Percentiles rank a stretch among this genome's conserved stretches.
phyloP scores from a whole-genome alignment of 2,797 vertebrate genomes.

The Delichon dasypus region DNA sequence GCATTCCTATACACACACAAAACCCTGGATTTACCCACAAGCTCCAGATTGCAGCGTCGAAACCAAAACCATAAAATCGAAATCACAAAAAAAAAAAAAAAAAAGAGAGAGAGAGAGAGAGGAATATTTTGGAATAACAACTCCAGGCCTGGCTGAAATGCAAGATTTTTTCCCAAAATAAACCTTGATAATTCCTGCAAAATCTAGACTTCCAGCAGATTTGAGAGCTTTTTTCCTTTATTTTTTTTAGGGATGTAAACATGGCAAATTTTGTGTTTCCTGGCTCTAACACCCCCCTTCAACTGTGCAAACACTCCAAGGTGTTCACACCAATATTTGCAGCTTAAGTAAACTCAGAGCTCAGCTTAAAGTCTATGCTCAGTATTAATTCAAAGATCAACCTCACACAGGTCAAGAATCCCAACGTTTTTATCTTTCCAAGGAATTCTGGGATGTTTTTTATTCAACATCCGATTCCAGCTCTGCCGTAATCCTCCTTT shows the following conservation, averaged over 20 bases:
- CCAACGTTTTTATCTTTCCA: not conserved
- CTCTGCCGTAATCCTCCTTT: not conserved
- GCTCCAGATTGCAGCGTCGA: fast-evolving
- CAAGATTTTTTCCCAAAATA: not conserved
- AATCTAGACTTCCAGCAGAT: not conserved
- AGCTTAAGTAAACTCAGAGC: not conserved
- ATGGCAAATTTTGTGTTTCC: not conserved
- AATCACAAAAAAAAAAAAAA: not conserved
- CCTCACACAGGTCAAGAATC: not conserved
- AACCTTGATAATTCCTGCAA: not conserved
- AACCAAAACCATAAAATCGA: not conserved
- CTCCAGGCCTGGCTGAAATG: not conserved
- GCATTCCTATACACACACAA: not conserved
- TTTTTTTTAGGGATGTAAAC: not conserved
- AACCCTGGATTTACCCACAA: not conserved
- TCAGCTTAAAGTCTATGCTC: not conserved
- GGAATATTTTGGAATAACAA: not conserved
- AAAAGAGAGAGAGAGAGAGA: no score
- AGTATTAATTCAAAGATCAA: not conserved
- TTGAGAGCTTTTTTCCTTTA: not conserved
- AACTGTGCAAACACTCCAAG: not conserved
- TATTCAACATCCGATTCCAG: not conserved
- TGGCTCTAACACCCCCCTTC: not conserved
- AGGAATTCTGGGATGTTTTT: not conserved
- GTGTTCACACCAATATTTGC: not conserved